Evolutionary conservation across 2,113 vertebrate genomes (phyloP).

Genomic region (Odontophorus gujanensis): DNA sequence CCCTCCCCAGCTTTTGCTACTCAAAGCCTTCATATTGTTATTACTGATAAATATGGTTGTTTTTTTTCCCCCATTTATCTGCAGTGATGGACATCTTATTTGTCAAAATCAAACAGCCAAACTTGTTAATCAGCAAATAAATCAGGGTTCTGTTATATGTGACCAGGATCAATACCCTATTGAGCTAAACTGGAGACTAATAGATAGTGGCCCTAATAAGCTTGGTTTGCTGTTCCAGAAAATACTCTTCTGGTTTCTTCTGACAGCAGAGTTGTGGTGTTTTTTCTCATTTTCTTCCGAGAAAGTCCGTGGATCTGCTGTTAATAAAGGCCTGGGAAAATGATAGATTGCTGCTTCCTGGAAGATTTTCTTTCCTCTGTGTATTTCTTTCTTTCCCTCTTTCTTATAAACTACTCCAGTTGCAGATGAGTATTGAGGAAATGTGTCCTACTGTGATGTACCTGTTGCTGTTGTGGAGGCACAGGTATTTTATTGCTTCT

Average conservation of each 20-base stretch:
- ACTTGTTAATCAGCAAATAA: constrained; percentile 80
- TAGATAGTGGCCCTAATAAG: constrained; percentile 61
- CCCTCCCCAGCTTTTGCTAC: neutral
- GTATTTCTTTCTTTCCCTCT: neutral
- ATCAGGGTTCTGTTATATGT: constrained; percentile 55
- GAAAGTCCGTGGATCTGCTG: constrained; percentile 1
- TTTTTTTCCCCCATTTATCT: constrained; percentile 6
- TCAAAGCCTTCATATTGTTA: neutral
- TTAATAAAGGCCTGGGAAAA: constrained; percentile 1
- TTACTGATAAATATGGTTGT: neutral
- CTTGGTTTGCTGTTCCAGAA: constrained; percentile 65
- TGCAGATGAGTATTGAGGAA: neutral
- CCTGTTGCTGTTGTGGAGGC: neutral
- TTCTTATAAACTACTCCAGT: neutral
- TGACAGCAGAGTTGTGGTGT: constrained; percentile 8
- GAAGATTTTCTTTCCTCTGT: neutral
- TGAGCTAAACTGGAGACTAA: constrained; percentile 73
- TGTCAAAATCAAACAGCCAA: constrained; percentile 72
- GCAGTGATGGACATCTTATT: constrained; percentile 66
- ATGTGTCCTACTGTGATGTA: neutral
- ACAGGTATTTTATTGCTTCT: neutral
- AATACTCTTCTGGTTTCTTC: neutral
- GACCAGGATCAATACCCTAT: constrained; percentile 80
- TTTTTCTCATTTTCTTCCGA: constrained; percentile 45
- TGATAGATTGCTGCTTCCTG: neutral